phyloP scores from a whole-genome alignment of 2,113 vertebrate species.

The Sapajus apella region DNA sequence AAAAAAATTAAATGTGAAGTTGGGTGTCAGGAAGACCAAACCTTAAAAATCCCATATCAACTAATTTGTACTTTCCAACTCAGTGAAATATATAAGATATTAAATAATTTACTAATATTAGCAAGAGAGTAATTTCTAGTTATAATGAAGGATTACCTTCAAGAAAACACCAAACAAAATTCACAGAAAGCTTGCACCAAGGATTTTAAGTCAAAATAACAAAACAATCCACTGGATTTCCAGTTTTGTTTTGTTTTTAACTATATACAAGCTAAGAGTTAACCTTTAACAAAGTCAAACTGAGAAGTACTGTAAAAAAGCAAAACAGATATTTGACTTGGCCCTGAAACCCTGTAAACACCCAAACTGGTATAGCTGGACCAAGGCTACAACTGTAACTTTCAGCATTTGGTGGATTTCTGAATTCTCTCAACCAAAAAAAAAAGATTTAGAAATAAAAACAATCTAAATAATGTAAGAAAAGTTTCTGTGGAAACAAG shows the following conservation, averaged over 20 bases:
- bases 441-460: not conserved
- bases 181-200: not conserved
- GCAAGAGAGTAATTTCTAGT: not conserved
- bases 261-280: not conserved
- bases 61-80: not conserved
- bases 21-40: not conserved
- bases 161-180: not conserved
- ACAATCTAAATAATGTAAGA: not conserved
- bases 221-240: not conserved
- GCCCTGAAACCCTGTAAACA: not conserved
- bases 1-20: not conserved
- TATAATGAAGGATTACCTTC: not conserved
- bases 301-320: not conserved
- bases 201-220: constrained; percentile 14
- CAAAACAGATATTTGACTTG: not conserved
- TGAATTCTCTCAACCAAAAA: not conserved
- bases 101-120: not conserved
- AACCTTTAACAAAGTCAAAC: constrained; percentile 4
- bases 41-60: not conserved
- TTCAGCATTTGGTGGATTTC: not conserved
- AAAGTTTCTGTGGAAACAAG: not conserved
- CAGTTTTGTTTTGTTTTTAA: constrained; percentile 1
- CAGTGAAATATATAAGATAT: not conserved
- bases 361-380: too few species aligned
- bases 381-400: not conserved